Evolutionary conservation across 2,797 vertebrate genomes (phyloP).

Genomic region (Pelobates cultripes): DNA sequence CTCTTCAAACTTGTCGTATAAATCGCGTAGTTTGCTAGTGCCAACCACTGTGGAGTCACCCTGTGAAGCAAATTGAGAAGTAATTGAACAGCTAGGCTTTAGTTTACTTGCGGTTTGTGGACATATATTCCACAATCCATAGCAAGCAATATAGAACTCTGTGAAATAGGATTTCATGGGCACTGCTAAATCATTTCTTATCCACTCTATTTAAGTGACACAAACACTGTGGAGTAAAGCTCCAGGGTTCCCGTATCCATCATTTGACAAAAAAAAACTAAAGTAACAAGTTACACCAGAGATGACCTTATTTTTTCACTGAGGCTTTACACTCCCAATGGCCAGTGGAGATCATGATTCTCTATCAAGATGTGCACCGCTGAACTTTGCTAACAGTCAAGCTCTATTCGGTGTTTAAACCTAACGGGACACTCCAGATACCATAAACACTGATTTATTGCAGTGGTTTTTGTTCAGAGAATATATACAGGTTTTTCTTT

Average conservation of each 20-base stretch:
- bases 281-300: background rate
- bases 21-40: conserved; percentile 87
- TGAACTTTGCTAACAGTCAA: too few species aligned
- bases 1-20: conserved; percentile 91
- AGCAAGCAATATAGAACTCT: background rate
- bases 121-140: background rate
- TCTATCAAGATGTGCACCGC: too few species aligned
- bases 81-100: background rate
- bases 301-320: too few species aligned
- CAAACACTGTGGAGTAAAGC: background rate
- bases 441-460: too few species aligned
- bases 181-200: background rate
- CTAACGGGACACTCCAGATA: too few species aligned
- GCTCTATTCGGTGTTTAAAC: too few species aligned
- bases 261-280: background rate
- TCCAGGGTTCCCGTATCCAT: background rate
- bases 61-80: conserved; percentile 63
- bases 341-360: too few species aligned
- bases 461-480: too few species aligned
- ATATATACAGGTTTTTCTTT: too few species aligned
- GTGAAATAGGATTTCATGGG: background rate
- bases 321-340: too few species aligned
- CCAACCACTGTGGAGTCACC: conserved; percentile 97
- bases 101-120: background rate
- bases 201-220: background rate